These are phyloP conservation scores for Brachyistius frenatus DNA, from an alignment of 2,113 vertebrate species.

Conservation along the genomic window DNA sequence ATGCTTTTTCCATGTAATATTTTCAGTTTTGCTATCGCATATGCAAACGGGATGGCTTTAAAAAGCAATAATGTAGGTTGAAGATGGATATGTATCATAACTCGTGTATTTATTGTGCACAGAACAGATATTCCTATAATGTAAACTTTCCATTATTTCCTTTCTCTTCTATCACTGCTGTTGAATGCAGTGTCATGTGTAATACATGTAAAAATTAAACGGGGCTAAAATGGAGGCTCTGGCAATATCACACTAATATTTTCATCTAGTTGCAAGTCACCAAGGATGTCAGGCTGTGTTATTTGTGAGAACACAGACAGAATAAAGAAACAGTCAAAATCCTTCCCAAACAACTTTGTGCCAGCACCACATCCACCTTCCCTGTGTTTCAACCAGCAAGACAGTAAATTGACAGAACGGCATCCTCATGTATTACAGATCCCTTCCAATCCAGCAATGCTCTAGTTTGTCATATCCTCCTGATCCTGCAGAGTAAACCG, in stretches of 20 bases:
- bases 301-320: background rate
- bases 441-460: constrained; percentile 1
- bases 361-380: background rate
- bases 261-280: constrained; percentile 14
- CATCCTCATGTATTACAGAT: constrained; percentile 8
- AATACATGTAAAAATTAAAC: constrained; percentile 33
- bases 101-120: constrained; percentile 11
- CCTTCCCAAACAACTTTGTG: background rate
- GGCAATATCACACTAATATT: constrained; percentile 16
- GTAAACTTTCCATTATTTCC: constrained; percentile 1
- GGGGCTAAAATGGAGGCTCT: background rate
- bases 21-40: too few relatives aligned
- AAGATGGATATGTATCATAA: constrained; percentile 15
- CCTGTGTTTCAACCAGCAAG: background rate
- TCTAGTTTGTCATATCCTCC: constrained; percentile 33
- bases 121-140: constrained; percentile 12
- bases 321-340: too few relatives aligned
- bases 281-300: constrained; percentile 14
- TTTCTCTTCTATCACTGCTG: background rate
- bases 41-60: background rate
- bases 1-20: too few relatives aligned
- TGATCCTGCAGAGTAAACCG: constrained; percentile 4
- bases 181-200: constrained; percentile 19
- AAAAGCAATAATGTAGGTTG: background rate
- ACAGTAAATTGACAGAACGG: constrained; percentile 5